Evolutionary conservation across 2,888 invertebrate species (phyloP), one percentile per base, ranked within the genome.

Genomic region (Liposcelis brunnea): DNA sequence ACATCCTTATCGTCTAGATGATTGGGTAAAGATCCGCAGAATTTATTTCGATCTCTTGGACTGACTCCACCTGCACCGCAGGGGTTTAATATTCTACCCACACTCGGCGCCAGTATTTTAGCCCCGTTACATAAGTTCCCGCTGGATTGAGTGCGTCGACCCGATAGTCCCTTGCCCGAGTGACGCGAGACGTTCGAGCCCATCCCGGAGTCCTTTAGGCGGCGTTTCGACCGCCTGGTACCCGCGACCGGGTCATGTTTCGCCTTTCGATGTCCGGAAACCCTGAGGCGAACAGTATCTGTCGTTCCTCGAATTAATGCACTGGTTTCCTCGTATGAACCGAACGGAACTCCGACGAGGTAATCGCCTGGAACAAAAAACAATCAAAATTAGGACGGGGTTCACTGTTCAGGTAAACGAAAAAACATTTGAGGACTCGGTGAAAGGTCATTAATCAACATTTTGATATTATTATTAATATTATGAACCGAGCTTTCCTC

Each of bases 131-230:
- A 79, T 35, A 81, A 73, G 61, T 80, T 80, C 36, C 80, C 80
- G 54, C 78, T 79, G 50, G 80, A 80, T 53, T 79, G 74, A 32
- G 79, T 78, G 51, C 80, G 66, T 49, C 80, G 70, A 49, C 80
- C 80, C 47, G 75, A 75, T 42, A 79, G 71, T 53, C 79, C 75
- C 47, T 80, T 80, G 55, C 74, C 72, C 57, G 75, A 77, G 62
- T 78, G 79, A 51, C 80, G 75, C 68, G 80, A 80, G 59, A 80
- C 74, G 70, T 80, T 81, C 49, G 80, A 79, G 61, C 81, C 81
- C 81, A 81, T 81, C 56, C 63, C 71, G 51, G 26, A 26, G 8
- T 26, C 26, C 26, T 26, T 26, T 4, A 26, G 26, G 26, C 26
- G 26, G 26, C 26, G 26, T 8, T 26, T 26, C 26, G 26, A 26